A percentile compares a stretch with the other conserved stretches of the same genome.
Evolutionary conservation across 2,113 vertebrate genomes (phyloP).

Genomic region (Ophthalmolycus amberensis): DNA sequence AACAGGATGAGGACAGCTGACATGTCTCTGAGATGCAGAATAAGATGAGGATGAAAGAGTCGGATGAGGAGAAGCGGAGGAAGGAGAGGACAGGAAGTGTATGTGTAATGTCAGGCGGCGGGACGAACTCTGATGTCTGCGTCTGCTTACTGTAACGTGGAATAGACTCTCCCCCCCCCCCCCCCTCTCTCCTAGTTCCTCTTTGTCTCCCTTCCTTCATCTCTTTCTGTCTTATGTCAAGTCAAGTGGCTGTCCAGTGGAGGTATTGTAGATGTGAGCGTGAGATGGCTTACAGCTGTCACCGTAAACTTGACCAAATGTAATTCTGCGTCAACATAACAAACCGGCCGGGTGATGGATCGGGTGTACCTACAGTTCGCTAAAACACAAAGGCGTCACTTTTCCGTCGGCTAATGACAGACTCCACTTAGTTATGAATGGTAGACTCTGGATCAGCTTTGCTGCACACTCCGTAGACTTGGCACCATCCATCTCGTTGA

Average conservation of each 20-base stretch:
- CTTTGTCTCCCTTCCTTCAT: slow-evolving; percentile 12
- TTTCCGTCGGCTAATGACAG: not conserved
- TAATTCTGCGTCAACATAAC: slow-evolving; percentile 26
- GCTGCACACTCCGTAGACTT: not conserved
- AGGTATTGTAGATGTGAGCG: slow-evolving; percentile 23
- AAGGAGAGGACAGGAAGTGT: slow-evolving; percentile 60
- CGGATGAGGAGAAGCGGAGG: slow-evolving; percentile 16
- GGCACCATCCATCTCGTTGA: not conserved
- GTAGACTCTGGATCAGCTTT: not conserved
- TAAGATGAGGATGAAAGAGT: slow-evolving; percentile 26
- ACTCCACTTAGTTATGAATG: slow-evolving; percentile 5
- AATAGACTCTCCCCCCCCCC: slow-evolving; percentile 7
- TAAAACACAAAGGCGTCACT: not conserved
- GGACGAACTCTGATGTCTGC: slow-evolving; percentile 43
- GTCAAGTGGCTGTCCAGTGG: slow-evolving; percentile 34
- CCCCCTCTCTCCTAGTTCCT: not conserved
- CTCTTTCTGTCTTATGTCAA: slow-evolving; percentile 50
- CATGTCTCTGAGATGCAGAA: slow-evolving; percentile 19
- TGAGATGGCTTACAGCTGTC: slow-evolving; percentile 32
- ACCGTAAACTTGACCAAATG: slow-evolving; percentile 17
- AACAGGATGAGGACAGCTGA: slow-evolving; percentile 18
- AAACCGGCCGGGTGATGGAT: slow-evolving; percentile 3
- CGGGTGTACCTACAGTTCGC: not conserved
- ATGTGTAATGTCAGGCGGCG: slow-evolving; percentile 56
- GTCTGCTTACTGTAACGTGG: slow-evolving; percentile 70